Evolutionary conservation across 2,113 vertebrate genomes (phyloP), one percentile per base, ranked within the genome.

Genomic region (Microcebus lehilahytsara): DNA sequence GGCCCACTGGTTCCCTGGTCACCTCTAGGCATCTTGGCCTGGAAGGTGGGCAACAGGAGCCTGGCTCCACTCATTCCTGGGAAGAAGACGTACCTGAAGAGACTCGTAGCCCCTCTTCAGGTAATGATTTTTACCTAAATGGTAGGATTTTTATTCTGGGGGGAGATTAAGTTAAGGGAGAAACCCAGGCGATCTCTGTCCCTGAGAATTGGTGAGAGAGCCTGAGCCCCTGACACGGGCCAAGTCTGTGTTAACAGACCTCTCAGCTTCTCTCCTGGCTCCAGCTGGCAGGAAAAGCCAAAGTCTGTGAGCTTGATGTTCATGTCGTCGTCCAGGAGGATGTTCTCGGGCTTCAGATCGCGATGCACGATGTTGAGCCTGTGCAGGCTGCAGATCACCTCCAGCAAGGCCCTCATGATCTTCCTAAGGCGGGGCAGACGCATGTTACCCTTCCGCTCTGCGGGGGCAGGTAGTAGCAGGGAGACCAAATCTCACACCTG

Each of bases 281-380:
- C 27, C 77, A 99, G 96, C 98, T 99, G 99, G 95, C 99, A 99
- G 58, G 99, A 99, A 81, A 99, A 99, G 89, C 99, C 99, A 2
- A 99, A 99, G 98, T 99, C 99, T 0, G 99, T 99, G 92, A 99
- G 99, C 97, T 99, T 99, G 97, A 99, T 99, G 98, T 99, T 99
- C 99, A 99, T 99, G 94, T 99, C 3, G 0, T 99, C 99, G 0
- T 99, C 99, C 95, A 99, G 95, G 11, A 99, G 99, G 97, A 99
- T 99, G 98, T 99, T 99, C 97, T 99, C 99, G 0, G 99, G 99
- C 98, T 99, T 99, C 89, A 99, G 98, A 96, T 99, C 99, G n/a
- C 99, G 98, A 96, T 99, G 99, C 80, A 99, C 99, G 0, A 99
- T 99, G 98, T 99, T 98, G 97, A 99, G 99, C 95, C 97, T 96